Percentiles rank a stretch among this genome's conserved stretches.
Conservation (phyloP, 2,113 vertebrate species). For the rat (Rattus norvegicus) region GRCr8 NC_086025.1:37077001-37077500, state of each 20-base stretch:
- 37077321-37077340: background rate
- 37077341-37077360: background rate
- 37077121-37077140: background rate
- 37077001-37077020: conserved; percentile 35
- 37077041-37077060: background rate
- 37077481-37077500: background rate
- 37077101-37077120: background rate
- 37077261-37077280: background rate
- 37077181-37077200: background rate
- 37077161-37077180: background rate
- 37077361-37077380: background rate
- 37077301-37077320: no score
- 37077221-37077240: background rate
- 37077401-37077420: background rate
- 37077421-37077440: background rate
- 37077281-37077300: background rate
- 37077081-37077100: background rate
- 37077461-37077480: background rate
- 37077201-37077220: background rate
- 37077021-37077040: background rate
- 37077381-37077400: background rate
- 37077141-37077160: background rate
- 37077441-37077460: background rate
- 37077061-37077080: conserved; percentile 1
- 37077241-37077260: background rate